Evolutionary conservation across 1,140 invertebrate species (phyloP).

Genomic region (Oreohelix idahoensis): DNA sequence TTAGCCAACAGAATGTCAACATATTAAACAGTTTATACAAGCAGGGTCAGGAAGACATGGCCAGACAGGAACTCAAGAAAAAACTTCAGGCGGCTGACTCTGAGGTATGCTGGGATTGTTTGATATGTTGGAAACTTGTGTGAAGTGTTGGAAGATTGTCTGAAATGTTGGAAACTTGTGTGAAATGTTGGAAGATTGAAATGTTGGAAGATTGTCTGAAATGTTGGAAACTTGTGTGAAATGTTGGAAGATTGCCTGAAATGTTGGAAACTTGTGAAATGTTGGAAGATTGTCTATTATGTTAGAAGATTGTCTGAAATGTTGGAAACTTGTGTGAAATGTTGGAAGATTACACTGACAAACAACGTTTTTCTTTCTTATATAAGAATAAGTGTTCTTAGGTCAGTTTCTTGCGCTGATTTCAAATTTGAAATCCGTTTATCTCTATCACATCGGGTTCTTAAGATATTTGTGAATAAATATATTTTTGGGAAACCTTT

Average conservation of each 20-base stretch:
- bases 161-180: too few species aligned
- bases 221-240: not conserved
- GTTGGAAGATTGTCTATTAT: not conserved
- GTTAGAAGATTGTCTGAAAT: not conserved
- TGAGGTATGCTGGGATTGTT: constrained; percentile 75
- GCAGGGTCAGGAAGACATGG: constrained; percentile 67
- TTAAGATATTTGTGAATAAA: too few species aligned
- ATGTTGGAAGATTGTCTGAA: constrained; percentile 8
- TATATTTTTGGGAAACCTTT: too few species aligned
- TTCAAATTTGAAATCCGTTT: too few species aligned
- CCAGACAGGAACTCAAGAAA: constrained; percentile 79
- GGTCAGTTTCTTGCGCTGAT: too few species aligned
- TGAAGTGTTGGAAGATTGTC: not conserved
- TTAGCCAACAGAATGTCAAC: constrained; percentile 81
- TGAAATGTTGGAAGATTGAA: not conserved
- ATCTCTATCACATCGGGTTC: too few species aligned
- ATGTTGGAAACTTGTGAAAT: too few species aligned
- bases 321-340: not conserved
- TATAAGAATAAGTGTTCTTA: too few species aligned
- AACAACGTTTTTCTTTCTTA: too few species aligned
- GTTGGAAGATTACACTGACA: too few species aligned
- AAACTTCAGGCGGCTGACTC: constrained; percentile 81
- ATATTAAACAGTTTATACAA: constrained; percentile 78
- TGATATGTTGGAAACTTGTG: not conserved
- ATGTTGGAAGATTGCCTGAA: not conserved